Evolutionary conservation across 2,888 invertebrate species (phyloP), one percentile per base, ranked within the genome.

Genomic region (Cistogaster globosa): DNA sequence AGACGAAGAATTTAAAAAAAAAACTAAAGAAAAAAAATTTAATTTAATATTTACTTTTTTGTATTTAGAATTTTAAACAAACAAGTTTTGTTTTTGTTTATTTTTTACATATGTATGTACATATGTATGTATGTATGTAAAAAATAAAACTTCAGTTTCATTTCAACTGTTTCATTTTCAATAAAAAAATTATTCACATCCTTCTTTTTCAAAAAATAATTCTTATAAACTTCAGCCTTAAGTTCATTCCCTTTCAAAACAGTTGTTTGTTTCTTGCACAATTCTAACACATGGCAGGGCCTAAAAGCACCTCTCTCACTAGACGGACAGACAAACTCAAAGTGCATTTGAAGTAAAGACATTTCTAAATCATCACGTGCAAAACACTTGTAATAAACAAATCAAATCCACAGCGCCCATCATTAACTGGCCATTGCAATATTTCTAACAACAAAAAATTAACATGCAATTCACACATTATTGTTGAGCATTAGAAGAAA

Each of bases 321-420:
- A n/a, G n/a, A 18, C 51, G 20, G 20, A 51, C 53, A 57, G 0
- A 67, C 63, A 20, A 53, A 60, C 9, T 51, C n/a, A 5, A 4
- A 45, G 16, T 38, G 18, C 32, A 22, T 38, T n/a, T 26, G 18
- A 26, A 69, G 53, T 7, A 32, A 32, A 32, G 32, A 32, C 6
- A 48, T 55, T 26, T 67, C 4, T 12, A 26, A 74, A 77, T 76
- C 57, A 58, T 82, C 76, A 82, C 82, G 82, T 82, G 76, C 76
- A 77, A 71, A 82, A 60, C 71, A 83, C 82, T 83, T 83, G 82
- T 77, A 83, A 71, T 83, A 83, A 32, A 83, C 76, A 82, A 81
- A 80, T 80, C 67, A 80, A 53, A 53, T 68, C 60, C 60, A 82
- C 57, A 76, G 36, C 42, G 26, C 57, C 69, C 69, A 58, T 65